Evolutionary conservation across 2,113 vertebrate species (phyloP), one percentile per base, ranked within the genome.

Genomic region (Tretioscincus oriximinensis): DNA sequence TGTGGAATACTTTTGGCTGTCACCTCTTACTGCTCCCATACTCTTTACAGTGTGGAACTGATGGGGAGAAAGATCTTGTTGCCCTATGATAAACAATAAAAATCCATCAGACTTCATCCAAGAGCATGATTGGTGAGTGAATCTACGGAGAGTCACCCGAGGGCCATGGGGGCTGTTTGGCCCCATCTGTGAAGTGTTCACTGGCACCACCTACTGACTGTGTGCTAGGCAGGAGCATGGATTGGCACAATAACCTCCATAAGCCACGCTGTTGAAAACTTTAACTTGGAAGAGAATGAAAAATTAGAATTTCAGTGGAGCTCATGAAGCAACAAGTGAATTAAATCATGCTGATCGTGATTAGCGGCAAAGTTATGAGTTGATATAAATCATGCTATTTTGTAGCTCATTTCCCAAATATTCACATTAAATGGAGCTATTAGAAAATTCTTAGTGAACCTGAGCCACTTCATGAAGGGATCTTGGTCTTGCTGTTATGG

Each of bases 1-100:
- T 77, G 96, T 99, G 91, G 97, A 99, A 92, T 94, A 95, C 84
- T 94, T 96, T 88, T 99, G 98, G 98, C 90, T 99, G 49, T 99
- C 98, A 12, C 96, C 97, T 0, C 92, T 95, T 78, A 96, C 87
- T 6, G 91, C 95, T 0, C 97, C 97, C 0, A 81, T 92, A 66
- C 93, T 98, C 82, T 95, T 99, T 70, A 94, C 95, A 26, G 93
- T 96, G 73, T 93, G 95, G 94, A 89, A 76, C 84, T 91, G 73
- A 24, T 88, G 84, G 41, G 49, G 67, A 12, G 66, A 35, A 63
- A 65, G 9, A 35, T 76, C 24, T 14, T 22, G 51, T 29, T 29
- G 45, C 31, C 20, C 20, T 0, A 77, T 4, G 21, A 35, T 47
- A 2, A 76, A 11, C 21, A 24, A 71, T 67, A 51, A 60, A 73